These are phyloP conservation scores for Euplagia quadripunctaria DNA, from an alignment of 2,888 invertebrate genomes.

Conservation along the genomic window DNA sequence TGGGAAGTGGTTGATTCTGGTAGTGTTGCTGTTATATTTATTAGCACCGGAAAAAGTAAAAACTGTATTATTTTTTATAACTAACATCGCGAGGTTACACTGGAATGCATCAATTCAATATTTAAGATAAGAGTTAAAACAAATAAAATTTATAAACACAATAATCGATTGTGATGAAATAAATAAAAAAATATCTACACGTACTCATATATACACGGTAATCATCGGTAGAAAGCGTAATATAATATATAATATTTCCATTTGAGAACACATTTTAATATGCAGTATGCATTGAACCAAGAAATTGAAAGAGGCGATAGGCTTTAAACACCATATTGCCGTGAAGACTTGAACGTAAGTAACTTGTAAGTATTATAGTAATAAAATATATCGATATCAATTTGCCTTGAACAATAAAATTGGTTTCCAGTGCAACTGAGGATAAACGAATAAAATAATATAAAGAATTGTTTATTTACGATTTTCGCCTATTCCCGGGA, in stretches of 20 bases:
- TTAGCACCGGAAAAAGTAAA: background rate
- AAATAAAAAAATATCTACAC: slow-evolving; percentile 38
- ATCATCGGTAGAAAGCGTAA: slow-evolving; percentile 42
- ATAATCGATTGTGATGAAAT: slow-evolving; percentile 43
- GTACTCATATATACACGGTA: slow-evolving; percentile 31
- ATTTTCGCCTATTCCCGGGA: background rate
- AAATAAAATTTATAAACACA: slow-evolving; percentile 29
- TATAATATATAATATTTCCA: slow-evolving; percentile 41
- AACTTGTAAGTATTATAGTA: slow-evolving; percentile 43
- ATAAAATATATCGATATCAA: slow-evolving; percentile 51
- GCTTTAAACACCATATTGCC: slow-evolving; percentile 51
- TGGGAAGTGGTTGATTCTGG: background rate
- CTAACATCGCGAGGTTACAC: background rate
- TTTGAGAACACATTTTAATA: slow-evolving; percentile 50
- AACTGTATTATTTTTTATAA: no score
- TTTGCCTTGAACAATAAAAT: slow-evolving; percentile 51
- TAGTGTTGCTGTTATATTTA: background rate
- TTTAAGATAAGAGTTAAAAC: slow-evolving; percentile 23
- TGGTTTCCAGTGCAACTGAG: slow-evolving; percentile 45
- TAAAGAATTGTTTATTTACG: slow-evolving; percentile 7
- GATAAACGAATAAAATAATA: slow-evolving; percentile 42
- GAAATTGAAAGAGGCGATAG: slow-evolving; percentile 56
- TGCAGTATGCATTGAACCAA: slow-evolving; percentile 44
- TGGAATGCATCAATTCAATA: background rate
- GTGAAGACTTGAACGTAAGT: slow-evolving; percentile 49